Conservation (phyloP, 2,888 invertebrate genomes). For the Drosophila kambysellisi region DNA sequence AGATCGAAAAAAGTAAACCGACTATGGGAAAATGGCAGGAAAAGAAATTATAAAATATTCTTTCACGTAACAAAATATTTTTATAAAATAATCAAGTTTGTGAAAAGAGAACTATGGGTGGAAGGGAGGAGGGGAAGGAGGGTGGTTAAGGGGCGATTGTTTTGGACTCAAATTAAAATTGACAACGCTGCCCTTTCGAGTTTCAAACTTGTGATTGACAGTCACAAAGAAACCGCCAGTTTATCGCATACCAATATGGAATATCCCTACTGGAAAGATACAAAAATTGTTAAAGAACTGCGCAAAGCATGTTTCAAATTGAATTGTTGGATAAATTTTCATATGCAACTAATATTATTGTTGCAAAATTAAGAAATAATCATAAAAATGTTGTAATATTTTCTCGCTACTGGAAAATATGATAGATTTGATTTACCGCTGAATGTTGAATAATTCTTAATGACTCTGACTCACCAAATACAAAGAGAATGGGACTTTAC, state of each 20-base stretch:
- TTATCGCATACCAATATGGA: neutral
- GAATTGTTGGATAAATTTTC: neutral
- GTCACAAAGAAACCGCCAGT: neutral
- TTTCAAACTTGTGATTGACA: slow-evolving; percentile 12
- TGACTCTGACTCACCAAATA: neutral
- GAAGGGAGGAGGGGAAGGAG: neutral
- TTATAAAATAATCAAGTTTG: slow-evolving; percentile 77
- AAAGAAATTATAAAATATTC: slow-evolving; percentile 61
- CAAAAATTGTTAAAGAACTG: neutral
- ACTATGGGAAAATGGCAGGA: slow-evolving; percentile 2
- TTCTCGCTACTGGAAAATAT: neutral
- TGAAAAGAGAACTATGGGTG: neutral
- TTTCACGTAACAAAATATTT: slow-evolving; percentile 77
- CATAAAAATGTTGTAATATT: neutral
- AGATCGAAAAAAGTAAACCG: neutral
- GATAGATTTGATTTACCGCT: neutral
- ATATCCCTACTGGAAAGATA: neutral
- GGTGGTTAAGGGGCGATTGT: slow-evolving; percentile 4
- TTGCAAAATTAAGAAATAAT: neutral
- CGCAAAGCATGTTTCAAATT: neutral
- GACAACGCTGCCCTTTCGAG: slow-evolving; percentile 30
- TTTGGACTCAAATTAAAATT: slow-evolving; percentile 58
- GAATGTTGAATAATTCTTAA: neutral
- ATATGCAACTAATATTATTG: neutral
- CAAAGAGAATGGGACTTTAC: neutral